Conservation (phyloP, 2,888 invertebrate genomes). For the Molorchus minor region DNA sequence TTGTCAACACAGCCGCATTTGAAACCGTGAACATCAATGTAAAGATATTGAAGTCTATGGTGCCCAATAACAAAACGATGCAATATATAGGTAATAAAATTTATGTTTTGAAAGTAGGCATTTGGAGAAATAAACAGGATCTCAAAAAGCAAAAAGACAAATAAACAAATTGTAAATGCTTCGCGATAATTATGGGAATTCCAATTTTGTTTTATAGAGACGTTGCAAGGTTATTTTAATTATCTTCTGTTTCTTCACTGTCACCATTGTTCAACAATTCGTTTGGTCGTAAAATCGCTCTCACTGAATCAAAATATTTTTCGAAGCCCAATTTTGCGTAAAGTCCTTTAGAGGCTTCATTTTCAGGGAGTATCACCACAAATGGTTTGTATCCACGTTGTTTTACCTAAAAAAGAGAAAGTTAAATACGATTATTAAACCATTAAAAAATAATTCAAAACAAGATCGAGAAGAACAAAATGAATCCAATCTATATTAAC, state of each 20-base stretch:
- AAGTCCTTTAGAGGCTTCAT: constrained; percentile 84
- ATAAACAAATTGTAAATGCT: too few relatives aligned
- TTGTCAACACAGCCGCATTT: too few relatives aligned
- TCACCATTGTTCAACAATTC: constrained; percentile 55
- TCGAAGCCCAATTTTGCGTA: constrained; percentile 86
- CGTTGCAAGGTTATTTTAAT: constrained; percentile 7
- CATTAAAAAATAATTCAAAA: neutral
- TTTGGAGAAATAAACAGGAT: too few relatives aligned
- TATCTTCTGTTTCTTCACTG: constrained; percentile 41
- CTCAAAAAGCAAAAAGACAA: too few relatives aligned
- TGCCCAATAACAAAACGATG: too few relatives aligned
- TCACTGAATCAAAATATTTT: constrained; percentile 81
- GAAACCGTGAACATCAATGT: too few relatives aligned
- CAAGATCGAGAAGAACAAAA: neutral
- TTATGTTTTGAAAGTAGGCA: too few relatives aligned
- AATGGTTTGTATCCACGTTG: constrained; percentile 78
- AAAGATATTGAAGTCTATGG: too few relatives aligned
- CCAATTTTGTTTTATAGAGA: too few relatives aligned
- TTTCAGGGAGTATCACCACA: constrained; percentile 87
- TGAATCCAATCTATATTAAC: neutral
- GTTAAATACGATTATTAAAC: neutral
- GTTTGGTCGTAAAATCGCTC: constrained; percentile 77
- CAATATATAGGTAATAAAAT: too few relatives aligned
- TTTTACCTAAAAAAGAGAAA: constrained; percentile 45
- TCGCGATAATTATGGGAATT: too few relatives aligned